Conservation (phyloP, 1,140 invertebrate species). For the Oryzaephilus surinamensis region DNA sequence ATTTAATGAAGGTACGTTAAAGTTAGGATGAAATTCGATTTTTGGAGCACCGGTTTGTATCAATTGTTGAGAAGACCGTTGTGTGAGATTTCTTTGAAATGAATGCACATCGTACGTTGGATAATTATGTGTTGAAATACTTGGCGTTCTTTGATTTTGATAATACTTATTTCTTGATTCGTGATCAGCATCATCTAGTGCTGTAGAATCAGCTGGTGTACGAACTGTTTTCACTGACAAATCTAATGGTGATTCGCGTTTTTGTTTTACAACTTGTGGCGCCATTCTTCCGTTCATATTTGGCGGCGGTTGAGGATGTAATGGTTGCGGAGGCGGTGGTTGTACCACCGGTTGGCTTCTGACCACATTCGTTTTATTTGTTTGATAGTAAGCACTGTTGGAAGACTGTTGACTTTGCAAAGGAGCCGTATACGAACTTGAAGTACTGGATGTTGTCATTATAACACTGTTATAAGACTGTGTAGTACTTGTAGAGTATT, state of each 20-base stretch:
- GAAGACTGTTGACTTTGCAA: slow-evolving; percentile 6
- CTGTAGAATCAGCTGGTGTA: slow-evolving; percentile 75
- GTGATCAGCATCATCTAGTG: slow-evolving; percentile 54
- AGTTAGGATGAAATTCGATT: slow-evolving; percentile 59
- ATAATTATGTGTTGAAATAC: slow-evolving; percentile 17
- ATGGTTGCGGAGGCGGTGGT: slow-evolving; percentile 11
- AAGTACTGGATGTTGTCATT: slow-evolving; percentile 4
- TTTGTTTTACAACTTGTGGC: slow-evolving; percentile 31
- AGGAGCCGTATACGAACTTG: not conserved
- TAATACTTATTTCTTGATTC: slow-evolving; percentile 30
- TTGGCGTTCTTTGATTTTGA: no score
- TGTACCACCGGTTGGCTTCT: slow-evolving; percentile 7
- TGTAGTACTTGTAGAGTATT: no score
- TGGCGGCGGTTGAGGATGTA: slow-evolving; percentile 10
- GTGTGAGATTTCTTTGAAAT: slow-evolving; percentile 32
- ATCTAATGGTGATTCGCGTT: slow-evolving; percentile 68
- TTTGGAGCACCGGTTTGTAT: slow-evolving; percentile 47
- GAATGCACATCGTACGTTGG: slow-evolving; percentile 24
- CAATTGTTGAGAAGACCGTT: slow-evolving; percentile 30
- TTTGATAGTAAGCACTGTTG: slow-evolving; percentile 27
- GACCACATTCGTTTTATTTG: slow-evolving; percentile 2
- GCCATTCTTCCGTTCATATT: slow-evolving; percentile 3
- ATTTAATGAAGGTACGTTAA: slow-evolving; percentile 36
- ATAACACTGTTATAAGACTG: no score
- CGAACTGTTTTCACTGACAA: slow-evolving; percentile 76